Evolutionary conservation across 2,888 invertebrate species (phyloP).

Genomic region (Lamellibrachia satsuma): DNA sequence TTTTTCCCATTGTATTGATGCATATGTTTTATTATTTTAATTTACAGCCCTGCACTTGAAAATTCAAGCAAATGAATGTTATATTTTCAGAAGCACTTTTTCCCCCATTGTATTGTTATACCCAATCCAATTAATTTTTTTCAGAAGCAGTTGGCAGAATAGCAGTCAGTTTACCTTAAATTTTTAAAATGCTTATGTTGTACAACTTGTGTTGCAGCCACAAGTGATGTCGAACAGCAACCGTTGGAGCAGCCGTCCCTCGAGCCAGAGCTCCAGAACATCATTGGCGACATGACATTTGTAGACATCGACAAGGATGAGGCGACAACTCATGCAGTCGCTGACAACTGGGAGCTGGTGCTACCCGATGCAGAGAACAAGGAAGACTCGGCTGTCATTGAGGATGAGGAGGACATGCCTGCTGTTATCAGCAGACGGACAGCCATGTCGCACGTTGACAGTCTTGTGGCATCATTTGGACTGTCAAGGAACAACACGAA

Average conservation of each 20-base stretch:
- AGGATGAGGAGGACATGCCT: not conserved
- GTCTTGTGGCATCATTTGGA: not conserved
- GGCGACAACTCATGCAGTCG: not conserved
- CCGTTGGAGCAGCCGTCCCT: not conserved
- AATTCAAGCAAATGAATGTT: not conserved
- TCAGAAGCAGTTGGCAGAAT: not conserved
- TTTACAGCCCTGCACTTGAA: not conserved
- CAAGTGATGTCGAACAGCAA: not conserved
- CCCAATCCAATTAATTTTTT: not conserved
- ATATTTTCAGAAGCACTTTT: not conserved
- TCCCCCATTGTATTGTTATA: too few species aligned
- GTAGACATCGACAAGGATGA: not conserved
- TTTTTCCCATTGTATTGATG: not conserved
- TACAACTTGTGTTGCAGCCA: not conserved
- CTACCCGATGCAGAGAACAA: not conserved
- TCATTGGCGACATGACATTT: not conserved
- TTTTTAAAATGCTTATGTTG: not conserved
- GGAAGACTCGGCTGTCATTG: not conserved
- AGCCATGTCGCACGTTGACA: not conserved
- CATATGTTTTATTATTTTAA: not conserved
- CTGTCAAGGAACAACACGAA: not conserved
- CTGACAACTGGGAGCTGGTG: not conserved
- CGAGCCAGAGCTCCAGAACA: not conserved
- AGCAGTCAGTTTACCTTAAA: not conserved
- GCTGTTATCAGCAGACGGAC: not conserved